Evolutionary conservation across 2,113 vertebrate species (phyloP), one percentile per base, ranked within the genome.

Genomic region (Probosciger aterrimus): DNA sequence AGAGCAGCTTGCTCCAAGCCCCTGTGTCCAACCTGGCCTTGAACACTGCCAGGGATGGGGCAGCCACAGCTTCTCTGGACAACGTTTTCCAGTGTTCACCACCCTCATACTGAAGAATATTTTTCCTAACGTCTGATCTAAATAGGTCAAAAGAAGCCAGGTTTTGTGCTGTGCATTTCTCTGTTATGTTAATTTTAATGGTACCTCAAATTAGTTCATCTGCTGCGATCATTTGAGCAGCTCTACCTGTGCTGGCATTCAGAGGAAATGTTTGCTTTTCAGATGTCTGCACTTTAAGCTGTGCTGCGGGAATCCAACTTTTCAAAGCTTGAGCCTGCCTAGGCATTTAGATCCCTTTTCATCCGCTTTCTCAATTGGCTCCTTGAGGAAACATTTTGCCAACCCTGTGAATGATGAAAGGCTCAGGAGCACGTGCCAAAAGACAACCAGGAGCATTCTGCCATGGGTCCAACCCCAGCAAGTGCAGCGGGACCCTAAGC

Each of bases 251-350:
- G 5, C 73, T 30, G 33, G 73, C 87, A 81, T 47, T 59, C 57
- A 53, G 77, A 90, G 49, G 33, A 80, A 64, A 41, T 89, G 39
- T 94, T 97, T 80, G 57, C 43, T 96, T 96, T 94, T 91, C 87
- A 79, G 62, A 77, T 1, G 4, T 31, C 86, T 85, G 60, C 16
- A 74, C 53, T 95, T 89, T 23, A 78, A 77, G 70, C 82, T 2
- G 9, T 43, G 20, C 52, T 73, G 65, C 0, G 1, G 76, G 80
- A 83, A 76, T 79, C 23, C 90, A 68, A 17, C 65, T 92, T 94
- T 70, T 67, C 82, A 84, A 74, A 92, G 88, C 62, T 30, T 11
- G 71, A 80, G 93, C 71, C 68, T 94, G 88, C 82, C 82, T 43
- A 49, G 41, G 82, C 64, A 94, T 84, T 83, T 20, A 18, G 57